Evolutionary conservation across 1,140 invertebrate species (phyloP), one percentile per base, ranked within the genome.

Genomic region (Achroia grisella): DNA sequence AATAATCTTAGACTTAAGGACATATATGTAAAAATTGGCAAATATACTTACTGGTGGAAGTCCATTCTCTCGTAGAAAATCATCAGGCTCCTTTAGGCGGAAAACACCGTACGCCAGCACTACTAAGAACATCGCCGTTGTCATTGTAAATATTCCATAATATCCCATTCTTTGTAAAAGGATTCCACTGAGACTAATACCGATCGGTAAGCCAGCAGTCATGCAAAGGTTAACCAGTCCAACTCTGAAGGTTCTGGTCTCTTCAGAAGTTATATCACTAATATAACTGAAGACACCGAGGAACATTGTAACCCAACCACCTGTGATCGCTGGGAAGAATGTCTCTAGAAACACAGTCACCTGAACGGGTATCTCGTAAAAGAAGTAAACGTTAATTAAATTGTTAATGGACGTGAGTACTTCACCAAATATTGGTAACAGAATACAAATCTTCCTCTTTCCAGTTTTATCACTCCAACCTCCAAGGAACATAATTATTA

Each of bases 261-360:
- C 89, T 44, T 93, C 89, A 1, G 91, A 90, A 1, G 94, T 95
- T 12, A 95, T 92, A 64, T 97, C 94, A 28, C 91, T 93, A 12
- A 97, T 93, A 61, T 96, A 97, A 72, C 94, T 96, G 73, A 96
- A 97, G n/a, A 94, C 91, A 10, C 93, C 93, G 89, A 97, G 94
- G 50, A 95, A 91, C 89, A 95, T 93, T 8, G 93, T 93, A 58
- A 95, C 93, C 90, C 93, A 95, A 3, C 94, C 94, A 1, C 94
- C 94, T 4, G 93, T 92, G 0, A 96, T 59, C 0, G 92, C 91
- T 0, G 93, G 91, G 62, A 93, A 93, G 1, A 94, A 73, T 2
- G 91, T 27, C 54, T 84, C 80, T 52, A 84, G 56, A 31, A 94
- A 86, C 1, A 92, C 92, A 5, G 91, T 91, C 0, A 89, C 89